Base-by-base conservation (phyloP, 1,140 invertebrate species). In the Daktulosphaira vitifoliae region DNA sequence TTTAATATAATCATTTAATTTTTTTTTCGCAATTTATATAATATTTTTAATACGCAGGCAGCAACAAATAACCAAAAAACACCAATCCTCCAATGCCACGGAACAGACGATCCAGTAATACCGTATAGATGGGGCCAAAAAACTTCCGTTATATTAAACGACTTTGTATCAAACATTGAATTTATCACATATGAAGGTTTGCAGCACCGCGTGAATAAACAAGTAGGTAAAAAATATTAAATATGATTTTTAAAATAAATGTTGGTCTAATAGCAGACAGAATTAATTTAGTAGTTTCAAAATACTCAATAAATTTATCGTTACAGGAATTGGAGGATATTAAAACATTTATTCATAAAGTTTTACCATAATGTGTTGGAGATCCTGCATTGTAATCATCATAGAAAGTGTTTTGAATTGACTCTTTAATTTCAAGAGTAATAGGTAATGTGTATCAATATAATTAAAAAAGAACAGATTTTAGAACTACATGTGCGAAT, bases 61-160 rank as follows among this genome's bases (percentile, higher is more conserved):
- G 77, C 76, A 37, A 71, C 76, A 68, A 80, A 78, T 48, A 78
- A 87, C 72, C 79, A 73, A 68, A 76, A 82, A 48, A 80, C 80
- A 59, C 82, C 90, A 73, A 81, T 97, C 66, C 79, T 98, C 26
- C 91, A 96, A 77, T 94, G 91, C 71, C 96, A 99, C 77, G 96
- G 96, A 11, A 87, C 92, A 71, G 85, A 84, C 70, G 96, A 99
- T 78, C 90, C 91, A 6, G 82, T 98, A 65, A 92, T 99, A 20
- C 89, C 90, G 1, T 89, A 86, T 71, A 87, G 87, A 72, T 96
- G 91, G 86, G 96, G 94, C 25, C 84, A 93, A 74, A 84, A 93
- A 80, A 96, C 94, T 6, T 83, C 86, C 9, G 85, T 89, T 50
- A 74, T 89, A 67, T 76, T 99, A 7, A 91, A 92, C 76, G 82